Evolutionary conservation across 2,888 invertebrate genomes (phyloP), one percentile per base, ranked within the genome.

Genomic region (Temnothorax unifasciatus): DNA sequence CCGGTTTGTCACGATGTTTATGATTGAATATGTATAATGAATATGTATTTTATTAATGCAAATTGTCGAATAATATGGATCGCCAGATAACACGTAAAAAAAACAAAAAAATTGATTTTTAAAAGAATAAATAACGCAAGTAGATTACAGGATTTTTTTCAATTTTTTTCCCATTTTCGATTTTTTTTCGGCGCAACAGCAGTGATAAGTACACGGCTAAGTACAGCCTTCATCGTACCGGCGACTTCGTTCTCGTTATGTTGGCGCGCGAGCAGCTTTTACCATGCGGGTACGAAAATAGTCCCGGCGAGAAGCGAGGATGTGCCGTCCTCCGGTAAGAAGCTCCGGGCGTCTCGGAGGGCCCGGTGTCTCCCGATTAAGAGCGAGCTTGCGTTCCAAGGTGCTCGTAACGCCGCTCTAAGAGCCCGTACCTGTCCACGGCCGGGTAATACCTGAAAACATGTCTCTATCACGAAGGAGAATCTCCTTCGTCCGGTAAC

Each of bases 371-470:
- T 86, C 85, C 88, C 91, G 90, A 90, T 91, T 91, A 91, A 91
- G 90, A 90, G 91, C 88, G 90, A 90, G 91, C 90, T 90, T 91
- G 91, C 89, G 91, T 90, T 90, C 90, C 91, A 68, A 89, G 88
- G 88, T 87, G 91, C 88, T 92, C 92, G 93, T 93, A 93, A 93
- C 92, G 90, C 89, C 91, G 92, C 89, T 91, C 93, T 93, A 93
- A 94, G 92, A 93, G 93, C 92, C 92, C 93, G 93, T 94, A 94
- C 92, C 93, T 94, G 94, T 94, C 94, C 93, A 91, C 91, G 92
- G 90, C 86, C 91, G 92, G 93, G 93, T 94, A 94, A 94, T 94
- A 92, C 94, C 92, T 93, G 93, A 94, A 94, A 94, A 93, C 94
- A 94, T 93, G 94, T 94, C 94, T 94, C 94, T 94, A 94, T 94